Base-by-base conservation (phyloP, 2,888 invertebrate genomes). In the Acleris holmiana region DNA sequence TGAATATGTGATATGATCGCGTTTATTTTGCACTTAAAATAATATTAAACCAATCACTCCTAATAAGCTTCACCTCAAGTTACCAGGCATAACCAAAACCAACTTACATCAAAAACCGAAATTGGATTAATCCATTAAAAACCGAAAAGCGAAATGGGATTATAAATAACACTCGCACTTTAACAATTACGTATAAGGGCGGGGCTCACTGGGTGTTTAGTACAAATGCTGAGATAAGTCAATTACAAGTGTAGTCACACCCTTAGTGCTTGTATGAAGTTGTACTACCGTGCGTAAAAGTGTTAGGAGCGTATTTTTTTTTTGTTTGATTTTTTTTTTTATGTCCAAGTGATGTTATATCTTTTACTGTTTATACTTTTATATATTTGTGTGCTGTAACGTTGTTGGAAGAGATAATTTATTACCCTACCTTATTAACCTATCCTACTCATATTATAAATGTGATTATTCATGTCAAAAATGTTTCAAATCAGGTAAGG, bases 201-300 rank as follows among this genome's bases (percentile, higher is more conserved):
- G 76, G 69, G 74, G 23, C 68, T 68, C 73, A 73, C 77, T 76
- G 74, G 35, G 70, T 73, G 78, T 78, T 76, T 77, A 73, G 70
- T 71, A 76, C 82, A 79, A 82, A 75, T 77, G 80, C 75, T 80
- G 77, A 84, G 86, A 88, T 90, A 89, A 91, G 89, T 88, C 89
- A 89, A 91, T 91, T 91, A 90, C 79, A 79, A 88, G 84, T 80
- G 80, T 79, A 79, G 80, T 88, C 87, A 84, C 87, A 86, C 89
- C 86, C 88, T 82, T 78, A 80, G 77, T 76, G 74, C 71, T 70
- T 67, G 68, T 69, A 67, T 71, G 68, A 64, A 44, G 69, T 67
- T 71, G 80, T 83, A 86, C 78, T 63, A 73, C 69, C 54, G 67
- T 4, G 56, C 2, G 58, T 55, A 76, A 69, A 79, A 78, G 69